phyloP scores from a whole-genome alignment of 2,888 invertebrate genomes.

The Taenaris catops region DNA sequence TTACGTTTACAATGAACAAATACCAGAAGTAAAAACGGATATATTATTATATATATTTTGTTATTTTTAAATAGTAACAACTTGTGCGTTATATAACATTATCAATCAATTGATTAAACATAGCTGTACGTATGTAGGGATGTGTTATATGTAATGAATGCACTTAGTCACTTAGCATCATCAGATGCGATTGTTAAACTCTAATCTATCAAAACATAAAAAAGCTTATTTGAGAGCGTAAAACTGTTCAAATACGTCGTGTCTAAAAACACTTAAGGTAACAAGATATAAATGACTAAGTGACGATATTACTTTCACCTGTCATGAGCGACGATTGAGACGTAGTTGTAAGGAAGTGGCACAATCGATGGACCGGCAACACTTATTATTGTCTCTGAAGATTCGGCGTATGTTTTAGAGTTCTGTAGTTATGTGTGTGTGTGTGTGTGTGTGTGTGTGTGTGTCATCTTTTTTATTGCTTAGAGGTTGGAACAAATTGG shows the following conservation, averaged over 20 bases:
- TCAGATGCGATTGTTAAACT: too few relatives aligned
- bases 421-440: too few relatives aligned
- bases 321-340: constrained; percentile 14
- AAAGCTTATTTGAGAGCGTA: neutral
- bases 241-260: neutral
- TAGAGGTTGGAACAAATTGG: too few relatives aligned
- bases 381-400: constrained; percentile 5
- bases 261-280: constrained; percentile 6
- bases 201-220: too few relatives aligned
- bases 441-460: neutral
- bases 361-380: constrained; percentile 16
- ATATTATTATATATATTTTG: too few relatives aligned
- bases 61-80: neutral
- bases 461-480: too few relatives aligned
- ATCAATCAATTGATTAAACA: too few relatives aligned
- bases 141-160: too few relatives aligned
- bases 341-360: constrained; percentile 10
- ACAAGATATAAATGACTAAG: constrained; percentile 7
- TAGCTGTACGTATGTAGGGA: too few relatives aligned
- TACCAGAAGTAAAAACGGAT: too few relatives aligned
- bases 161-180: too few relatives aligned
- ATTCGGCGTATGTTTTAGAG: neutral
- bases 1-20: too few relatives aligned
- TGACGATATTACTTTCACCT: constrained; percentile 15
- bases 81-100: neutral